phyloP scores from a whole-genome alignment of 2,797 vertebrate species.

The Myotis pilosus region DNA sequence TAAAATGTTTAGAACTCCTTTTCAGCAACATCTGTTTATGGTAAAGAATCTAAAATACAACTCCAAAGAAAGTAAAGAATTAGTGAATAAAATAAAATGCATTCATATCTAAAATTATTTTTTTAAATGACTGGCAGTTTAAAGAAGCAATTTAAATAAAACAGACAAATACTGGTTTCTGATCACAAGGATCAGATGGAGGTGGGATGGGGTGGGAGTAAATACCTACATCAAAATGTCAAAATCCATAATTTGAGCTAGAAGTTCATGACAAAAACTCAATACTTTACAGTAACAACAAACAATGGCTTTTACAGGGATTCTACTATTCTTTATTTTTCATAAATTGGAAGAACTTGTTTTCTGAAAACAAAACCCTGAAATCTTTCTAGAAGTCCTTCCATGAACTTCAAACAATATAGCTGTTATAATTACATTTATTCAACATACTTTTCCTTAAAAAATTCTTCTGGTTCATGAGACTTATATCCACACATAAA shows the following conservation, averaged over 20 bases:
- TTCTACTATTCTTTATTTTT: neutral
- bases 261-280: neutral
- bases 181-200: neutral
- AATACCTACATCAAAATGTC: conserved; percentile 18
- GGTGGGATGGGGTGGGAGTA: neutral
- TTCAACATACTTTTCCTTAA: neutral
- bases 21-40: neutral
- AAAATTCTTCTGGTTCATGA: neutral
- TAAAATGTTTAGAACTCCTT: neutral
- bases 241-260: conserved; percentile 4
- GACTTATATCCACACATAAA: neutral
- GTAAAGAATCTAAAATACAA: neutral
- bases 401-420: neutral
- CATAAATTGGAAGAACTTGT: conserved; percentile 11
- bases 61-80: neutral
- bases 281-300: neutral
- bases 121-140: neutral
- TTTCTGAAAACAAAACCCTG: conserved; percentile 17
- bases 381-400: conserved; percentile 1
- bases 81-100: neutral
- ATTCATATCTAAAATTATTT: neutral
- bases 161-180: neutral
- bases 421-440: neutral
- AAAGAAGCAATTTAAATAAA: conserved; percentile 9
- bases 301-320: neutral